A percentile compares a stretch with the other conserved stretches of the same genome.
Evolutionary conservation across 2,888 invertebrate species (phyloP).

Genomic region (Yponomeuta sedellus): DNA sequence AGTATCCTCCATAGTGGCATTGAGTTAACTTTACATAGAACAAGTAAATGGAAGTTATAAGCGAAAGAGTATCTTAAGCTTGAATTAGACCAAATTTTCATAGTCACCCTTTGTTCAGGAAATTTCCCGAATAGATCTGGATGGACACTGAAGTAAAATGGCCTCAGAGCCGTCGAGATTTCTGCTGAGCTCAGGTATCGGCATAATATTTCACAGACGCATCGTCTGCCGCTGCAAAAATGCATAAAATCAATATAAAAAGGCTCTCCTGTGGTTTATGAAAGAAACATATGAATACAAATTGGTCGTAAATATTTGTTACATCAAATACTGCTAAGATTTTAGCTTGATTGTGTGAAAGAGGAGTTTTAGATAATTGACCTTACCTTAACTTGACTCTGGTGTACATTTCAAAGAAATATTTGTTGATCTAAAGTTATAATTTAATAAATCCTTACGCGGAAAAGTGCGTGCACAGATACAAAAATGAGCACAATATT

Average conservation of each 20-base stretch:
- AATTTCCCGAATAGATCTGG: constrained; percentile 96
- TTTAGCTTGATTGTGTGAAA: not conserved
- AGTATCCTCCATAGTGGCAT: too few relatives aligned
- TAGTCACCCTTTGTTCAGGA: constrained; percentile 88
- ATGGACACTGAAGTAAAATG: constrained; percentile 96
- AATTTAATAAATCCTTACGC: too few relatives aligned
- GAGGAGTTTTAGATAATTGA: not conserved
- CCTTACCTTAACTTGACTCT: not conserved
- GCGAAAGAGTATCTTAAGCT: too few relatives aligned
- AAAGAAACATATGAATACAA: not conserved
- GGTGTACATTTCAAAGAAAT: not conserved
- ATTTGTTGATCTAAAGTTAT: too few relatives aligned
- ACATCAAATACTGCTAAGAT: not conserved
- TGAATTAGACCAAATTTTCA: too few relatives aligned
- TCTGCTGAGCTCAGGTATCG: constrained; percentile 84
- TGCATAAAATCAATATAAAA: not conserved
- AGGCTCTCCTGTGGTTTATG: not conserved
- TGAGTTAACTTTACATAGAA: too few relatives aligned
- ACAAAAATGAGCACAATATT: too few relatives aligned
- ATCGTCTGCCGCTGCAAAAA: constrained; percentile 33
- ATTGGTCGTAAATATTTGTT: not conserved
- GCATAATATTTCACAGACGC: constrained; percentile 40
- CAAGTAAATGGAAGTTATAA: too few relatives aligned
- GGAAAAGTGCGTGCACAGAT: too few relatives aligned
- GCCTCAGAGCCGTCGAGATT: constrained; percentile 91